Evolutionary conservation across 2,888 invertebrate genomes (phyloP).

Genomic region (Drosophila neutralis): DNA sequence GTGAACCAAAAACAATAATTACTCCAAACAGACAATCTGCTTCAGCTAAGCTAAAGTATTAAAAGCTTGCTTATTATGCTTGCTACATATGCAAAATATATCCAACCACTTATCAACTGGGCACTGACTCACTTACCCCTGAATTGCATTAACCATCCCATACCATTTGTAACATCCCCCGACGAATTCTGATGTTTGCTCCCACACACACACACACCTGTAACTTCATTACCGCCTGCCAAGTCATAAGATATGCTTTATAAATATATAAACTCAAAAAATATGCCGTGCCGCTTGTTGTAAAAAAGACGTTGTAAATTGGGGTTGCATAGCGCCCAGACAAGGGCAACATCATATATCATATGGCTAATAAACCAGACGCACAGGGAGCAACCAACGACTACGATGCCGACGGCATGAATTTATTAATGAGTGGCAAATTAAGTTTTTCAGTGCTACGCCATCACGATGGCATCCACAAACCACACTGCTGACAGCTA

Average conservation of each 20-base stretch:
- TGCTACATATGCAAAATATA: slow-evolving; percentile 3
- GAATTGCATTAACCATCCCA: background rate
- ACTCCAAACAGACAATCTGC: background rate
- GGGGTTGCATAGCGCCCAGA: slow-evolving; percentile 40
- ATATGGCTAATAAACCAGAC: slow-evolving; percentile 77
- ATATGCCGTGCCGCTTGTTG: slow-evolving; percentile 34
- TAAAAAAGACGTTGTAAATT: slow-evolving; percentile 40
- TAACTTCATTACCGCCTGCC: slow-evolving; percentile 69
- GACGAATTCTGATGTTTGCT: background rate
- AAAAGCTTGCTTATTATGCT: too few species aligned
- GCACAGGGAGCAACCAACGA: slow-evolving; percentile 27
- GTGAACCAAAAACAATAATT: background rate
- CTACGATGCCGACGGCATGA: slow-evolving; percentile 56
- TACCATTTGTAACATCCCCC: background rate
- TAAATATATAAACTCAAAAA: slow-evolving; percentile 59
- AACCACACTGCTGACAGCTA: slow-evolving; percentile 64
- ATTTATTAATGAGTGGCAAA: slow-evolving; percentile 83
- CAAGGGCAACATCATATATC: slow-evolving; percentile 77
- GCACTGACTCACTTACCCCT: background rate
- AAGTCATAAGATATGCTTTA: slow-evolving; percentile 63
- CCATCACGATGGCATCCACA: slow-evolving; percentile 22
- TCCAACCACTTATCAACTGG: background rate
- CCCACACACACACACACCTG: slow-evolving; percentile 57
- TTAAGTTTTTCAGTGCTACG: slow-evolving; percentile 70
- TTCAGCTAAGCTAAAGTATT: background rate